Evolutionary conservation across 2,113 vertebrate species (phyloP).

Genomic region (Plecturocebus donacophilus): DNA sequence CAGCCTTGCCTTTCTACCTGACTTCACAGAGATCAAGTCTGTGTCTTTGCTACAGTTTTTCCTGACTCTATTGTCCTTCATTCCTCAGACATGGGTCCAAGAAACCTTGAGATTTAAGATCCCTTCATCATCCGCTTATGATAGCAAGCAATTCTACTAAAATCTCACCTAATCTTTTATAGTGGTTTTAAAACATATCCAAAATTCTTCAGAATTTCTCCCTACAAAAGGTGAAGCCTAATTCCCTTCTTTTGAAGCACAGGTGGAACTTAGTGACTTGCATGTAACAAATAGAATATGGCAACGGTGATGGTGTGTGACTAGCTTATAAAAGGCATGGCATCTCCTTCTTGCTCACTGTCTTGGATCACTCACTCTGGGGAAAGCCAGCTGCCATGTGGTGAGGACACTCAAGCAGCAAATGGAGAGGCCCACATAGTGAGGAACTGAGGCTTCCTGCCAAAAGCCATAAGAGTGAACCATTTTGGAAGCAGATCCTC

Average conservation of each 20-base stretch:
- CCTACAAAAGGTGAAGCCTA: neutral
- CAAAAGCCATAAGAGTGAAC: neutral
- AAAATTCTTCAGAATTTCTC: neutral
- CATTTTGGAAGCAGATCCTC: neutral
- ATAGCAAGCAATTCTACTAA: neutral
- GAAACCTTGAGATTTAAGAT: neutral
- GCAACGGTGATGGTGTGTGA: neutral
- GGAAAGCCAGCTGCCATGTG: neutral
- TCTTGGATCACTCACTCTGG: neutral
- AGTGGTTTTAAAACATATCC: neutral
- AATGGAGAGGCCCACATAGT: neutral
- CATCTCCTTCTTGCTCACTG: neutral
- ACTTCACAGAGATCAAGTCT: neutral
- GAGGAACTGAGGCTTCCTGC: neutral
- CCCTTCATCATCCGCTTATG: neutral
- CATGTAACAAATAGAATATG: neutral
- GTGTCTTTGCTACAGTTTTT: neutral
- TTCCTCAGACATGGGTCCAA: neutral
- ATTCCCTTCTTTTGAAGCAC: neutral
- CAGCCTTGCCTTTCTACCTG: neutral
- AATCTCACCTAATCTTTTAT: neutral
- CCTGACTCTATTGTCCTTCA: neutral
- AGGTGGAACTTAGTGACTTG: neutral
- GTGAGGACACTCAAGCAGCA: neutral
- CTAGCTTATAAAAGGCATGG: neutral